Evolutionary conservation across 1,140 invertebrate species (phyloP), one percentile per base, ranked within the genome.

Genomic region (Triops cancriformis): DNA sequence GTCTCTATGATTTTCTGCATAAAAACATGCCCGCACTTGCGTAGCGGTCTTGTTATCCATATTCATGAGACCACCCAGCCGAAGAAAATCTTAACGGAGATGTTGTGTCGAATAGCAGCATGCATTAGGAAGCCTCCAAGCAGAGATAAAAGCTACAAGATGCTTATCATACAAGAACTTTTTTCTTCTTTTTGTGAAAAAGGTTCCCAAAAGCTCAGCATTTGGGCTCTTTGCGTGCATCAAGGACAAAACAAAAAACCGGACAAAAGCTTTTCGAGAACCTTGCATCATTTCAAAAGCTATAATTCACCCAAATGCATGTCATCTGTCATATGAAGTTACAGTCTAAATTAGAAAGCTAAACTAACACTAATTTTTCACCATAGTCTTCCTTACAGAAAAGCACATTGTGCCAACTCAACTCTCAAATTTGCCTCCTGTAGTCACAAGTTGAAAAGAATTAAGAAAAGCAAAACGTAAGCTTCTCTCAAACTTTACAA

Each of bases 81-180:
- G 74, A 73, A 31, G 74, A 78, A 43, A 73, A 31, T 43, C 41
- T 78, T 74, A 43, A 78, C 74, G 73, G 37, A 75, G 77, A 74
- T 42, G 31, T 75, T 31, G 26, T 78, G 77, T 28, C n/a, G 41
- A 79, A 37, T 37, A 31, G 73, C 73, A 77, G 73, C 10, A 23
- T 37, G 73, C 41, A 77, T 72, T 37, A 14, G 43, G 41, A 64
- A 64, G 51, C 51, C 51, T 64, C 18, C 51, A 64, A 64, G 51
- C 51, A 64, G 51, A 64, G 51, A 64, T 64, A 64, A 64, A 64
- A 64, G 51, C 51, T 64, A 64, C 51, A 64, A 18, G 51, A 64
- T 64, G 51, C 51, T 64, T 64, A 64, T 64, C 51, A 64, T 64
- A 18, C 23, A 14, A 23, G 23, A 18, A 64, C 31, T 37, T 37